A percentile compares a stretch with the other conserved stretches of the same genome.
Conservation (phyloP, 2,797 vertebrate genomes). For the Acanthurus lineatus region DNA sequence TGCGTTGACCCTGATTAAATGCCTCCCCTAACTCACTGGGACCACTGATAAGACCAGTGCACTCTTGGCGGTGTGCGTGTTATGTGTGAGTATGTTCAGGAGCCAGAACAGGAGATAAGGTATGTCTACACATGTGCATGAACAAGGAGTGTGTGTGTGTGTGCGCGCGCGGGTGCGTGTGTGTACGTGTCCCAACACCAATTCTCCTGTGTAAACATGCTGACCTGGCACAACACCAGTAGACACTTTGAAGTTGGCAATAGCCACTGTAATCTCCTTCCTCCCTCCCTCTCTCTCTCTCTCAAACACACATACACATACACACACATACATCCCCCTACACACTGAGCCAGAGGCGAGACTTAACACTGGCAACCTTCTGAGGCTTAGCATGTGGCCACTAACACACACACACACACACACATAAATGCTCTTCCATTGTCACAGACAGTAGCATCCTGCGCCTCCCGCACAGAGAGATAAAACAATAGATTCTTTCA, state of each 20-base stretch:
- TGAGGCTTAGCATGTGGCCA: slow-evolving; percentile 67
- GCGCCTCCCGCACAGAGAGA: slow-evolving; percentile 17
- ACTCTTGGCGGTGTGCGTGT: slow-evolving; percentile 60
- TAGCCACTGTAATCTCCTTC: slow-evolving; percentile 69
- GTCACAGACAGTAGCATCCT: slow-evolving; percentile 34
- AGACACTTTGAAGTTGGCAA: slow-evolving; percentile 84
- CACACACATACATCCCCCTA: slow-evolving; percentile 9
- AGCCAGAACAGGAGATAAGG: slow-evolving; percentile 52
- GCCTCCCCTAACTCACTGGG: slow-evolving; percentile 74
- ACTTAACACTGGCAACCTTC: slow-evolving; percentile 75
- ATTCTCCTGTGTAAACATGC: slow-evolving; percentile 81
- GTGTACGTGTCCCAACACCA: slow-evolving; percentile 66
- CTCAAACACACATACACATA: neutral
- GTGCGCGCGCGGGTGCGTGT: slow-evolving; percentile 23
- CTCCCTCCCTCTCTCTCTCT: slow-evolving; percentile 19
- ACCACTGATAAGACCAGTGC: slow-evolving; percentile 78
- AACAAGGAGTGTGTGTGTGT: slow-evolving; percentile 16
- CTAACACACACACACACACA: slow-evolving; percentile 20
- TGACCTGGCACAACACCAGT: slow-evolving; percentile 80
- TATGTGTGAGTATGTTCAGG: slow-evolving; percentile 50
- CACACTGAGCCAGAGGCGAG: slow-evolving; percentile 62
- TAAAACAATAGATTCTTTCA: slow-evolving; percentile 30
- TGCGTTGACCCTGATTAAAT: slow-evolving; percentile 80
- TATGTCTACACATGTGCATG: slow-evolving; percentile 58
- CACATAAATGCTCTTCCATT: slow-evolving; percentile 10